Conservation (phyloP, 2,888 invertebrate genomes). For the Nysson spinosus region DNA sequence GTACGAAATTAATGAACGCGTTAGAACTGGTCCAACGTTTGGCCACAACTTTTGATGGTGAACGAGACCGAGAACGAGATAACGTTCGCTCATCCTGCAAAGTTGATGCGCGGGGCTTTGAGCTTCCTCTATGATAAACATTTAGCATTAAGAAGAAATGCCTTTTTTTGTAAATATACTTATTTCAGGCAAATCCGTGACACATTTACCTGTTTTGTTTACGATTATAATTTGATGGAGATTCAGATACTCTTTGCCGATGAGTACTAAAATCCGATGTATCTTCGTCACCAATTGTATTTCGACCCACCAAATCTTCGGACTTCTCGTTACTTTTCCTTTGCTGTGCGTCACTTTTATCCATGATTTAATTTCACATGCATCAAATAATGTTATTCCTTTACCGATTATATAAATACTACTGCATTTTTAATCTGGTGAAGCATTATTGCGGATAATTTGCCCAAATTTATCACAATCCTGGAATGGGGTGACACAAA, state of each 20-base stretch:
- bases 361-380: slow-evolving; percentile 27
- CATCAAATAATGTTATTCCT: not conserved
- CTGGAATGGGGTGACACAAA: slow-evolving; percentile 4
- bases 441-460: slow-evolving; percentile 1
- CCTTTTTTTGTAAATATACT: no score
- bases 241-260: not conserved
- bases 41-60: slow-evolving; percentile 29
- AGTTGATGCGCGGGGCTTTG: not conserved
- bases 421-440: slow-evolving; percentile 31
- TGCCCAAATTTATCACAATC: slow-evolving; percentile 35
- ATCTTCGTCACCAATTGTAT: not conserved
- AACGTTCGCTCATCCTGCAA: not conserved
- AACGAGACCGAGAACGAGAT: slow-evolving; percentile 51
- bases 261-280: not conserved
- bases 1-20: slow-evolving; percentile 70
- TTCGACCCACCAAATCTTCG: not conserved
- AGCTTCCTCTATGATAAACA: slow-evolving; percentile 11
- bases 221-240: slow-evolving; percentile 6
- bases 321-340: slow-evolving; percentile 12
- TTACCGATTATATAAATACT: not conserved
- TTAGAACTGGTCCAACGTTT: slow-evolving; percentile 63
- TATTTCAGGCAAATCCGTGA: not conserved
- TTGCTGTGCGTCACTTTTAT: slow-evolving; percentile 5
- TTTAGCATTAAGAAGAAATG: no score
- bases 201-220: slow-evolving; percentile 18